Base-by-base conservation (phyloP, 2,797 vertebrate genomes). In the Petrocephalus schoutedeni region DNA sequence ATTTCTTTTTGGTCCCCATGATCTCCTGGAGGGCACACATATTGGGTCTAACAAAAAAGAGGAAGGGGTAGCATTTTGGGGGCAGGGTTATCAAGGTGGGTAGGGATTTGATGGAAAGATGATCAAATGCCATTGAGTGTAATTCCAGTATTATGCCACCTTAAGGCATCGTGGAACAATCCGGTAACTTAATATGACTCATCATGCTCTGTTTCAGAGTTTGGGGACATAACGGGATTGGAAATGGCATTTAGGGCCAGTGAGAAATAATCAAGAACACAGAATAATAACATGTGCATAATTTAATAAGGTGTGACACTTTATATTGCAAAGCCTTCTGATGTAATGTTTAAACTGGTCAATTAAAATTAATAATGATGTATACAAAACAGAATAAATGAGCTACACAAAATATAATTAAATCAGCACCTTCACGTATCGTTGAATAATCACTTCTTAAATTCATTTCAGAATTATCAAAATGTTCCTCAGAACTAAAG, bases 21-120 rank as follows among this genome's bases (percentile, higher is more conserved):
- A 99, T 96, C 95, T 97, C 96, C 91, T 99, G 98, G 91, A 99
- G 95, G 87, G 98, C 97, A 28, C 98, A 99, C 90, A 98, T 94
- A 9, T 99, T 98, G 91, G 97, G 97, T 23, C 98, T 99, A 2
- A 87, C 85, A 80, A 80, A 53, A 9, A 32, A 41, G 16, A 5
- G 36, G 5, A 12, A 8, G 21, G 67, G 32, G 77, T 57, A 53
- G 7, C 28, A 71, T 71, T 71, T 71, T 71, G 64, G 28, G 64
- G 64, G 1, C 10, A 36, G 23, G 83, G 77, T 59, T 23, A 4
- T 16, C 16, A 12, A 87, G 3, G 9, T 49, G 7, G 41, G 4
- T 2, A 21, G 53, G 9, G 8, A n/a, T 74, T 28, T n/a, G 80
- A 85, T 32, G 41, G 23, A 16, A 9, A 57, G 87, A 36, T 2